phyloP scores from a whole-genome alignment of 92 coral and sea anemone species.

The Zoanthus solanderi region DNA sequence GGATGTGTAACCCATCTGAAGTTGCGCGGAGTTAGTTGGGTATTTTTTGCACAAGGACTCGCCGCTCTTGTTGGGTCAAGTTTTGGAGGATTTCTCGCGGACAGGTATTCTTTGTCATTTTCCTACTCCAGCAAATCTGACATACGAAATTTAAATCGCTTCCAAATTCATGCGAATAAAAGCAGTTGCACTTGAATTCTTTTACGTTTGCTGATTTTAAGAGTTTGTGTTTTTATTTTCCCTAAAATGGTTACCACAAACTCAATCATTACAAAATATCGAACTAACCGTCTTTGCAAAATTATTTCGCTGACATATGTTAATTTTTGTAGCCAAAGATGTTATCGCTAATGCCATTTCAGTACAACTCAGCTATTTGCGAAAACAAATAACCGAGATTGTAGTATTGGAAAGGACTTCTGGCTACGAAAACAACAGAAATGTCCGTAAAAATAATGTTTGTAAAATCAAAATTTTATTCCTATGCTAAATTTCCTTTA shows the following conservation, averaged over 20 bases:
- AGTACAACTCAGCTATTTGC: background rate
- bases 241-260: background rate
- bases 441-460: background rate
- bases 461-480: background rate
- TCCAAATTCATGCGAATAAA: background rate
- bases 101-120: conserved; percentile 73
- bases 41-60: conserved; percentile 90
- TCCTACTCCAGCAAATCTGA: background rate
- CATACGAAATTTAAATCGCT: background rate
- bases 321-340: background rate
- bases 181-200: background rate
- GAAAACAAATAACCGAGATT: background rate
- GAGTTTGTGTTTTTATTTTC: background rate
- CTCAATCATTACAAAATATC: background rate
- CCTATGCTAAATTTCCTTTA: background rate
- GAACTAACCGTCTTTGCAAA: background rate
- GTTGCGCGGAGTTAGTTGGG: conserved; percentile 89
- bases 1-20: conserved; percentile 89
- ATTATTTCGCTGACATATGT: conserved; percentile 5
- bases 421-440: background rate
- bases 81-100: conserved; percentile 90
- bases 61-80: conserved; percentile 96
- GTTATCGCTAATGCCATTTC: background rate
- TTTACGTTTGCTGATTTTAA: background rate
- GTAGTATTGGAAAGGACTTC: background rate